Percentiles rank a stretch among this genome's conserved stretches.
phyloP scores from a whole-genome alignment of 2,797 vertebrate species.

The Silurus lanzhouensis region DNA sequence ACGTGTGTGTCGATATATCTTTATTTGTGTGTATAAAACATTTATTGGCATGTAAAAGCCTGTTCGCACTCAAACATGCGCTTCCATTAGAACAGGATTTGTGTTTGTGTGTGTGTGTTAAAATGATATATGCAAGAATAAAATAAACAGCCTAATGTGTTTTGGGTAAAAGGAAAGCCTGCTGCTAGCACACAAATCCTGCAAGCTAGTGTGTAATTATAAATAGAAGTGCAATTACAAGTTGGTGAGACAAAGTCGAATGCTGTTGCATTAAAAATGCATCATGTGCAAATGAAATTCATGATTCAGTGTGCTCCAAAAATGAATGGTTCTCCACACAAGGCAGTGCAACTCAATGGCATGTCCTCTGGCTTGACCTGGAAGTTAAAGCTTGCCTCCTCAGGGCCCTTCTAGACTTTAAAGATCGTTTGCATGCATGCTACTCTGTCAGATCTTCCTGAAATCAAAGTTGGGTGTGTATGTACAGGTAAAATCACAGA shows the following conservation, averaged over 20 bases:
- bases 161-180: background rate
- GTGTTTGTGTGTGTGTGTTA: conserved; percentile 13
- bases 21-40: conserved; percentile 71
- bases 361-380: conserved; percentile 29
- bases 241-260: conserved; percentile 20
- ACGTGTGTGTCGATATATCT: conserved; percentile 64
- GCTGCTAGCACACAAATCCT: background rate
- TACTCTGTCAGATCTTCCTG: conserved; percentile 37
- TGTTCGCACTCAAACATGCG: conserved; percentile 57
- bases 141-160: conserved; percentile 21
- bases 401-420: conserved; percentile 16
- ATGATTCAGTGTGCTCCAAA: conserved; percentile 15
- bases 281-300: conserved; percentile 12
- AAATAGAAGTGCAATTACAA: conserved; percentile 20
- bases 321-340: conserved; percentile 17
- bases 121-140: background rate
- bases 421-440: conserved; percentile 35
- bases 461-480: conserved; percentile 41
- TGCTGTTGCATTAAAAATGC: conserved; percentile 28
- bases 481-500: conserved; percentile 45
- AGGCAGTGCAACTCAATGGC: background rate
- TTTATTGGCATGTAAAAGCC: conserved; percentile 69
- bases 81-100: conserved; percentile 46
- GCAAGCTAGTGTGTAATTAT: conserved; percentile 18
- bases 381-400: conserved; percentile 35